These are phyloP conservation scores for Poeciliopsis infans DNA, from an alignment of 2,797 vertebrate genomes.

Conservation along the genomic window DNA sequence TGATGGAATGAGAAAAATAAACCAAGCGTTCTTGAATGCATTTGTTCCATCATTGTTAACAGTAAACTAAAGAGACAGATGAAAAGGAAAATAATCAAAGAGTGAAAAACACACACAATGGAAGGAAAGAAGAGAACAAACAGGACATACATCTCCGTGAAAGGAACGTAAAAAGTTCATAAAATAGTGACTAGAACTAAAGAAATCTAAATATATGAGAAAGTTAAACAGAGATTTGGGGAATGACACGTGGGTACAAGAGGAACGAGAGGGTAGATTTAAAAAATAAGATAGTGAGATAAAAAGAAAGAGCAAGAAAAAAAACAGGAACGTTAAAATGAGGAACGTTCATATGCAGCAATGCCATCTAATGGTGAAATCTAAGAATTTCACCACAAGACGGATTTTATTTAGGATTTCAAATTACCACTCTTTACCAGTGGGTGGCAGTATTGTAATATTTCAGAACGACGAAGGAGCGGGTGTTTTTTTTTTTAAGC, in stretches of 20 bases:
- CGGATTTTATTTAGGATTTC: neutral
- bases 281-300: neutral
- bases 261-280: neutral
- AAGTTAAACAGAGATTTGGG: neutral
- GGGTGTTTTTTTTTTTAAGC: neutral
- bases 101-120: neutral
- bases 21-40: neutral
- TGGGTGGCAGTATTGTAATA: neutral
- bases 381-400: neutral
- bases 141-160: neutral
- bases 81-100: neutral
- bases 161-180: neutral
- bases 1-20: neutral
- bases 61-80: neutral
- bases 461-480: neutral
- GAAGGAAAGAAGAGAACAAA: neutral
- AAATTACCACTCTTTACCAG: neutral
- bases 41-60: neutral
- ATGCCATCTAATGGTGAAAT: slow-evolving; percentile 43
- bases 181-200: neutral
- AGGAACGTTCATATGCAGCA: neutral
- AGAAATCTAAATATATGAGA: neutral
- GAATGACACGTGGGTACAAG: neutral
- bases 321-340: neutral
- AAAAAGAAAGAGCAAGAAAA: neutral